phyloP scores from a whole-genome alignment of 2,113 vertebrate species.

The Mesembrinibis cayennensis region DNA sequence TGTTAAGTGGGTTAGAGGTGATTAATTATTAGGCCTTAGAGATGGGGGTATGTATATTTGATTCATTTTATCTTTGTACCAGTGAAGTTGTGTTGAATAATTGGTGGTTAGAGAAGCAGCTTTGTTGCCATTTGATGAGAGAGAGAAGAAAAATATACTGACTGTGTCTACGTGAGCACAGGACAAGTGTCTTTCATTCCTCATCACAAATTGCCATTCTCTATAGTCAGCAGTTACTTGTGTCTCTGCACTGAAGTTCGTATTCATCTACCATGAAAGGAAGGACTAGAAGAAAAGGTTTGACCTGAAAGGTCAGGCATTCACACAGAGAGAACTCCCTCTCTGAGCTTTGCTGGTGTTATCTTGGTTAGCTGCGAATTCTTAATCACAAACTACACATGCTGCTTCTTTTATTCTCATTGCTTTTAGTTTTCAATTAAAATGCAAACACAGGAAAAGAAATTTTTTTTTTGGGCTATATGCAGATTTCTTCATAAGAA shows the following conservation, averaged over 20 bases:
- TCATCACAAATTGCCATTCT: not conserved
- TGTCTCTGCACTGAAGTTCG: not conserved
- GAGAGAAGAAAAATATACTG: not conserved
- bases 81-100: not conserved
- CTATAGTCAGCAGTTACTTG: not conserved
- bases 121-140: not conserved
- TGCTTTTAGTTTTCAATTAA: not conserved
- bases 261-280: not conserved
- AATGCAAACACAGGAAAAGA: not conserved
- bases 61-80: not conserved
- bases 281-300: not conserved
- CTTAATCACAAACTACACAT: not conserved
- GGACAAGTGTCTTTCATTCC: not conserved
- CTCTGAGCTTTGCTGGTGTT: not conserved
- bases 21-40: not conserved
- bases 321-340: not conserved
- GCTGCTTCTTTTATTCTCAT: not conserved
- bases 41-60: not conserved
- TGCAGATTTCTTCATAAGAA: not conserved
- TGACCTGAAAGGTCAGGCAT: not conserved
- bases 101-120: not conserved
- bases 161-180: not conserved
- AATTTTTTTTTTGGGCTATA: not conserved
- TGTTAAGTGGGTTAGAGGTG: not conserved
- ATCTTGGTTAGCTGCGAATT: not conserved